These are phyloP conservation scores for Helarctos malayanus DNA, from an alignment of 2,797 vertebrate species.

Conservation along the genomic window DNA sequence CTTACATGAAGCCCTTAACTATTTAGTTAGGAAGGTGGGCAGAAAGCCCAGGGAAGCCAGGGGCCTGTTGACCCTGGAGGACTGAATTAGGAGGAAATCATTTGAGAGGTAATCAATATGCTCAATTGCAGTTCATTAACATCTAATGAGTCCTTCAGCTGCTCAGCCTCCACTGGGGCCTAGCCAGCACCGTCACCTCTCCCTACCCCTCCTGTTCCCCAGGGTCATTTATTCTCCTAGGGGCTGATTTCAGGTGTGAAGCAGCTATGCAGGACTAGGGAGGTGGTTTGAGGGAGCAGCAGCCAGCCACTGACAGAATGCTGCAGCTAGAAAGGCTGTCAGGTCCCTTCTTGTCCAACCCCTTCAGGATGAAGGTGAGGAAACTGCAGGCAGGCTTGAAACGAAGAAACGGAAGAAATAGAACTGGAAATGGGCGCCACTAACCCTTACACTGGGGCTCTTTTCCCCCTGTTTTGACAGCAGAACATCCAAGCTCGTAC, in stretches of 20 bases:
- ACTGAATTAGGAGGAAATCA: constrained; percentile 74
- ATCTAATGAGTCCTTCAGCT: constrained; percentile 75
- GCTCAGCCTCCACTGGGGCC: constrained; percentile 46
- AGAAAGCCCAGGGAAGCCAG: constrained; percentile 62
- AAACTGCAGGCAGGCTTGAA: not conserved
- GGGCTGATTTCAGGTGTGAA: constrained; percentile 6
- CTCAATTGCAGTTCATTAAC: constrained; percentile 78
- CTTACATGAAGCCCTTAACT: constrained; percentile 43
- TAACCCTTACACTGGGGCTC: not conserved
- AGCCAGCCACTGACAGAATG: not conserved
- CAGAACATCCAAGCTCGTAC: not conserved
- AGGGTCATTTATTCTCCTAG: constrained; percentile 50
- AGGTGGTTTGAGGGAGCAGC: not conserved
- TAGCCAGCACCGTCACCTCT: constrained; percentile 24
- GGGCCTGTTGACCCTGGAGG: constrained; percentile 40
- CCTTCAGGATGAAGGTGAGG: not conserved
- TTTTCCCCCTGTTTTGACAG: not conserved
- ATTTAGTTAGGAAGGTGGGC: constrained; percentile 45
- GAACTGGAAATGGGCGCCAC: not conserved
- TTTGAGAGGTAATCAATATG: constrained; percentile 82
- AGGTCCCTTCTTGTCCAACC: not conserved
- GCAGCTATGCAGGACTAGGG: not conserved
- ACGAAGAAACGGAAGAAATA: not conserved
- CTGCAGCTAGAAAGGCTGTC: not conserved
- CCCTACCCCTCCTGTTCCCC: not conserved